Conservation (phyloP, 53 echinoderm and acorn worm genomes). For the Arbacia lixula region DNA sequence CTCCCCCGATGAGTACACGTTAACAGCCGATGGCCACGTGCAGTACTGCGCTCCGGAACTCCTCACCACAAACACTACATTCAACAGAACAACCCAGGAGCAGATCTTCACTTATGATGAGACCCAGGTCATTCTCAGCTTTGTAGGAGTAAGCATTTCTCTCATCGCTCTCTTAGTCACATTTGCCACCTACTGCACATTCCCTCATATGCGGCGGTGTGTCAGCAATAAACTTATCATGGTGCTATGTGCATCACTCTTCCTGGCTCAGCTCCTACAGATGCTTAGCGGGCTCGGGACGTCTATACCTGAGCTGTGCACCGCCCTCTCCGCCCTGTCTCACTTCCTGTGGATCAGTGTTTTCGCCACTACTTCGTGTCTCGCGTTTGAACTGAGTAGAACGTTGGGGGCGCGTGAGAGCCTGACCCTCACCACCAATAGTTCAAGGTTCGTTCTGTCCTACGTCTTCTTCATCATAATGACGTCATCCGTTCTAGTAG, state of each 20-base stretch:
- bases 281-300: constrained; percentile 62
- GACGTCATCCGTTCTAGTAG: constrained; percentile 39
- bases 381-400: constrained; percentile 68
- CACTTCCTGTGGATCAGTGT: constrained; percentile 68
- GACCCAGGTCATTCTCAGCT: constrained; percentile 53
- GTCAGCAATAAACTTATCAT: constrained; percentile 63
- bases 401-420: constrained; percentile 53
- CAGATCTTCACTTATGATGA: constrained; percentile 17
- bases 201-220: constrained; percentile 59
- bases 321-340: constrained; percentile 31
- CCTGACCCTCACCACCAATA: constrained; percentile 14
- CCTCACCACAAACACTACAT: constrained; percentile 6
- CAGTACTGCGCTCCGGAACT: constrained; percentile 36
- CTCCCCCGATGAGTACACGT: constrained; percentile 9
- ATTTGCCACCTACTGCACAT: constrained; percentile 57
- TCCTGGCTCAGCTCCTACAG: constrained; percentile 69
- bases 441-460: neutral
- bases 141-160: constrained; percentile 49
- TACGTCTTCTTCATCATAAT: constrained; percentile 61
- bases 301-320: constrained; percentile 40
- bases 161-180: constrained; percentile 54
- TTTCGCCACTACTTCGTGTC: constrained; percentile 62
- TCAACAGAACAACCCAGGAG: constrained; percentile 3
- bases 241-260: constrained; percentile 53
- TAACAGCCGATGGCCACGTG: constrained; percentile 31